Evolutionary conservation across 2,113 vertebrate species (phyloP).

Genomic region (Triplophysa dalaica): DNA sequence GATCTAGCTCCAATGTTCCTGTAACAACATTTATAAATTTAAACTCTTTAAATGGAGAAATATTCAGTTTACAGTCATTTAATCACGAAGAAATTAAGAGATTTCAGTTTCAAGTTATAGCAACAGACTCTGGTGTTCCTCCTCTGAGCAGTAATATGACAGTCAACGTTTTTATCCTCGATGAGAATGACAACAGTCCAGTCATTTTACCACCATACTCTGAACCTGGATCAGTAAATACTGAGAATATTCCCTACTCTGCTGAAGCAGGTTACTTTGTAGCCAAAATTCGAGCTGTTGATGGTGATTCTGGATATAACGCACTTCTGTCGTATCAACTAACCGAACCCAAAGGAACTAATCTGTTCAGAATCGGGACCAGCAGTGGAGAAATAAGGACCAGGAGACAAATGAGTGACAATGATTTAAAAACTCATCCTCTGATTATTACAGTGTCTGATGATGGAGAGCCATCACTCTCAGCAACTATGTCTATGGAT

Average conservation of each 20-base stretch:
- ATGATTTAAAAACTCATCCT: slow-evolving; percentile 73
- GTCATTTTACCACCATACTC: slow-evolving; percentile 67
- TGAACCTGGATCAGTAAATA: slow-evolving; percentile 68
- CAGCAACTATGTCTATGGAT: slow-evolving; percentile 69
- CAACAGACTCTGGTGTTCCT: slow-evolving; percentile 37
- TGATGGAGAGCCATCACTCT: slow-evolving; percentile 72
- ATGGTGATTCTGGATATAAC: slow-evolving; percentile 59
- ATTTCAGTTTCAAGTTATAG: slow-evolving; percentile 37
- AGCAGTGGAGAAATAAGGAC: slow-evolving; percentile 62
- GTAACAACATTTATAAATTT: slow-evolving; percentile 66
- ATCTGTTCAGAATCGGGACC: slow-evolving; percentile 59
- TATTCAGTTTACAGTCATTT: slow-evolving; percentile 59
- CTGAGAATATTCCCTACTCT: slow-evolving; percentile 73
- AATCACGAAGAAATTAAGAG: slow-evolving; percentile 54
- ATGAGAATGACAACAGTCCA: slow-evolving; percentile 75
- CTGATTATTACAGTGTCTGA: slow-evolving; percentile 75
- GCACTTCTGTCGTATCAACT: slow-evolving; percentile 57
- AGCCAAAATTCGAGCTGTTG: slow-evolving; percentile 55
- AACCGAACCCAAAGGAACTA: slow-evolving; percentile 49
- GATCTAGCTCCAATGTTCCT: slow-evolving; percentile 64
- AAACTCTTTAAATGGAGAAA: slow-evolving; percentile 61
- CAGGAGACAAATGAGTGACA: slow-evolving; percentile 69
- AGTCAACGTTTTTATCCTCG: slow-evolving; percentile 43
- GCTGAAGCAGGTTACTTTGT: slow-evolving; percentile 73
- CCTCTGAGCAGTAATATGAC: slow-evolving; percentile 44